Base-by-base conservation (phyloP, 1,140 invertebrate species). In the Hycleus cichorii region DNA sequence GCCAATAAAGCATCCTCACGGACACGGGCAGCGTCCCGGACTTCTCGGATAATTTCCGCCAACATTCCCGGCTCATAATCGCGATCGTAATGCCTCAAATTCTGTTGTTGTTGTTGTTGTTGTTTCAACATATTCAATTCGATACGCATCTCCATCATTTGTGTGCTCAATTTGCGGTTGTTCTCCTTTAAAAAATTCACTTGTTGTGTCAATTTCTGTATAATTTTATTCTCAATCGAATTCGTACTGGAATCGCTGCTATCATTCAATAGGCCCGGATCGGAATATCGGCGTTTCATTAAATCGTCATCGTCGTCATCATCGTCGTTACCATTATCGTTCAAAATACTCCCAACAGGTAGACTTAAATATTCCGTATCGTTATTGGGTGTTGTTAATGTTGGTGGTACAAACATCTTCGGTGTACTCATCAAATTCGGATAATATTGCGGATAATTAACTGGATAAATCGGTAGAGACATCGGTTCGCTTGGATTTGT, bases 11-110 rank as follows among this genome's bases (percentile, higher is more conserved):
- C 83, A 69, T 89, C 87, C 63, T 89, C 86, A 11, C 85, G 76
- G 2, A 85, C 75, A 57, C 83, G 78, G 2, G 86, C 84, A 11
- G 87, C 86, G 68, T 89, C 86, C 57, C 86, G 75, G 5, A 89
- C 84, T 73, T 89, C 87, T 4, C 85, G 78, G 53, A 89, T 85
- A 60, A 89, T 76, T 73, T 89, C 87, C 64, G 79, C 74, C 64
- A 89, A 76, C 78, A 86, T 84, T 60, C 87, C 87, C 3, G 87
- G 87, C 39, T 86, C 82, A 72, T 89, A 89, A 61, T 80, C 78
- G n/a, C 73, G 67, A 43, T 74, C 70, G 49, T 62, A 69, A 58
- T 67, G 64, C 44, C 65, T 77, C 72, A 46, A 72, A 72, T 62
- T 73, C 63, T 61, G 69, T 64, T 58, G 32, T 32, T n/a, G 40